Percentiles rank a stretch among this genome's conserved stretches.
Evolutionary conservation across 2,797 vertebrate species (phyloP).

Genomic region (Glossophaga mutica): DNA sequence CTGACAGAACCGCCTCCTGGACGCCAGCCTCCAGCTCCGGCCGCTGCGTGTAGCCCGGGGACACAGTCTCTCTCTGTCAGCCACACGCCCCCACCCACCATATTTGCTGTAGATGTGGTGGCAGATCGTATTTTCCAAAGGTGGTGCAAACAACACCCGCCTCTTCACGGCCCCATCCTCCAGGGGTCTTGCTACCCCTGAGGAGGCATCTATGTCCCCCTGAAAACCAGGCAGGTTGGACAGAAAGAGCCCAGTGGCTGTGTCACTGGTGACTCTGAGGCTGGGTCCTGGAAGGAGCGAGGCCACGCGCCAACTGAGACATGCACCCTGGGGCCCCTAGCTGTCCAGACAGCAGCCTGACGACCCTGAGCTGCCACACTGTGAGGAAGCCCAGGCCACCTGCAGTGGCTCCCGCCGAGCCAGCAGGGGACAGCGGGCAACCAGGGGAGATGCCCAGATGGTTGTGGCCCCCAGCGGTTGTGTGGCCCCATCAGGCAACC

Average conservation of each 20-base stretch:
- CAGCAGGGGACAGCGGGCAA: background rate
- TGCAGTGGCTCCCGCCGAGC: fast-evolving
- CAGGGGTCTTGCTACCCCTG: background rate
- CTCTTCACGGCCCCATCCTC: fast-evolving
- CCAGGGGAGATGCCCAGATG: background rate
- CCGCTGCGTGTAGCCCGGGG: fast-evolving
- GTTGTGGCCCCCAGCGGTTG: background rate
- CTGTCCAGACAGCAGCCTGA: background rate
- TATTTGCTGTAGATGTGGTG: background rate
- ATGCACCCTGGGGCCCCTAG: background rate
- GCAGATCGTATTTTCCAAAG: background rate
- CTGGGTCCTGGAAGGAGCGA: background rate
- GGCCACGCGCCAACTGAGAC: background rate
- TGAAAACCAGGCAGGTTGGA: background rate
- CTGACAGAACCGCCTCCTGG: background rate
- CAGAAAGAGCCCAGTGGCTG: background rate
- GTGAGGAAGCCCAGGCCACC: background rate
- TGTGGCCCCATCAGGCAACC: fast-evolving
- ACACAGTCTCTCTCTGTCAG: background rate
- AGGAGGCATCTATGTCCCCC: no score
- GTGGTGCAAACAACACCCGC: background rate
- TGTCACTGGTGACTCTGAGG: background rate
- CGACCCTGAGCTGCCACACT: background rate
- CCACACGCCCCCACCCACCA: fast-evolving
- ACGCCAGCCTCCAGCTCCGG: background rate